Evolutionary conservation across 1,140 invertebrate species (phyloP).

Genomic region (Trinorchestia longiramus): DNA sequence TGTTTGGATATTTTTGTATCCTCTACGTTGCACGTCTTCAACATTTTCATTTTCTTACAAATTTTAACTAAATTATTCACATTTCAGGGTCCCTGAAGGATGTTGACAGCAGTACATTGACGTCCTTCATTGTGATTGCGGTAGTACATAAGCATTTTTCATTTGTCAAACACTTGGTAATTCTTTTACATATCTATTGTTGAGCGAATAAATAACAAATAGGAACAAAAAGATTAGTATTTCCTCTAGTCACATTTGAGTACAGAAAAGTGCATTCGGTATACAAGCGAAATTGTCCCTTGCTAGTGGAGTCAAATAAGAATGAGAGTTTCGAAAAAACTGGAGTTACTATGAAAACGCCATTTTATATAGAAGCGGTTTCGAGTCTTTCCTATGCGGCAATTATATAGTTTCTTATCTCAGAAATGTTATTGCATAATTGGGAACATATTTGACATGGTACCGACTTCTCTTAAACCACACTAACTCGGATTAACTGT

Average conservation of each 20-base stretch:
- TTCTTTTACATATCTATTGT: not conserved
- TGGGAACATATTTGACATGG: not conserved
- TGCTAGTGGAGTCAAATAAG: too few relatives aligned
- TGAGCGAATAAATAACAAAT: not conserved
- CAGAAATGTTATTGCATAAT: too few relatives aligned
- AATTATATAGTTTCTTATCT: too few relatives aligned
- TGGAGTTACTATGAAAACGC: too few relatives aligned
- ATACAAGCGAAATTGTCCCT: too few relatives aligned
- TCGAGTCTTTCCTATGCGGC: too few relatives aligned
- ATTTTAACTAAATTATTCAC: not conserved
- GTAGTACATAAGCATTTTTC: not conserved
- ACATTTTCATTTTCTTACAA: not conserved
- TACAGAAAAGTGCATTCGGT: too few relatives aligned
- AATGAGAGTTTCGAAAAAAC: too few relatives aligned
- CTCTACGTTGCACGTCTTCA: not conserved
- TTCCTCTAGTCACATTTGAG: too few relatives aligned
- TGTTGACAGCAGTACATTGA: not conserved
- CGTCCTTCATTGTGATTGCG: too few relatives aligned
- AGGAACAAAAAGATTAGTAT: not conserved
- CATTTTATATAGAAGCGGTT: too few relatives aligned
- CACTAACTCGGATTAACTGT: too few relatives aligned
- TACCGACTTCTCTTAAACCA: not conserved
- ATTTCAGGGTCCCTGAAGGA: not conserved
- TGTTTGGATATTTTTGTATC: not conserved
- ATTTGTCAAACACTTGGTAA: not conserved